phyloP scores from a whole-genome alignment of 1,140 invertebrate species.

The Lordiphosa collinella region DNA sequence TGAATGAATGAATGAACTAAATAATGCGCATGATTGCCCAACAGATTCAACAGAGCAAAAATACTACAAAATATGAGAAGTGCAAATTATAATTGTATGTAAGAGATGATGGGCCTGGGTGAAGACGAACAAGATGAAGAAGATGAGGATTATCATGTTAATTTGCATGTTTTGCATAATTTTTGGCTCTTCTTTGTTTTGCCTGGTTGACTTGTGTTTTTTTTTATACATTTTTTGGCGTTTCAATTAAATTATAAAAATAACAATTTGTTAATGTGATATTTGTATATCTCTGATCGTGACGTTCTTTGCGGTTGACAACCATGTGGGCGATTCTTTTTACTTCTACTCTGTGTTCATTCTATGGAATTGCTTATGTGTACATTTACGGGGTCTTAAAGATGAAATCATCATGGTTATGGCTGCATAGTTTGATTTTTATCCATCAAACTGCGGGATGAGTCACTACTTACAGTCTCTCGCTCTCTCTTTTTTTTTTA shows the following conservation, averaged over 20 bases:
- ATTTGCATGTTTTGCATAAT: constrained; percentile 31
- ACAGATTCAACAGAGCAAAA: constrained; percentile 12
- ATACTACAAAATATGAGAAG: constrained; percentile 16
- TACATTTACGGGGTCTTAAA: constrained; percentile 4
- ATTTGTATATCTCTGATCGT: constrained; percentile 40
- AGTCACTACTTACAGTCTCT: constrained; percentile 11
- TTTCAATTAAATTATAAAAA: constrained; percentile 73
- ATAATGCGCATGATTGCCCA: constrained; percentile 61
- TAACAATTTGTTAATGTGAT: constrained; percentile 68
- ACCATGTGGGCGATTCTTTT: constrained; percentile 21
- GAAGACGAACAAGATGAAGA: constrained; percentile 1
- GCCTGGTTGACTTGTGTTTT: constrained; percentile 25
- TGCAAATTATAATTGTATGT: constrained; percentile 23
- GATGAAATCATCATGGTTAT: constrained; percentile 7
- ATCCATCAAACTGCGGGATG: neutral
- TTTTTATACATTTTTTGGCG: constrained; percentile 57
- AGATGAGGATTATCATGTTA: constrained; percentile 54
- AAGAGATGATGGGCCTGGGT: neutral
- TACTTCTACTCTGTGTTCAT: constrained; percentile 3
- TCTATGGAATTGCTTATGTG: constrained; percentile 4
- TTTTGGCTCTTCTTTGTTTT: constrained; percentile 20
- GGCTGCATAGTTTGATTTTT: constrained; percentile 10
- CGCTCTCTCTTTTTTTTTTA: neutral
- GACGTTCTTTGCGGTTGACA: constrained; percentile 15
- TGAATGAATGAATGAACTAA: constrained; percentile 46